Evolutionary conservation across 2,888 invertebrate species (phyloP), one percentile per base, ranked within the genome.

Genomic region (Phyto melanocephala): DNA sequence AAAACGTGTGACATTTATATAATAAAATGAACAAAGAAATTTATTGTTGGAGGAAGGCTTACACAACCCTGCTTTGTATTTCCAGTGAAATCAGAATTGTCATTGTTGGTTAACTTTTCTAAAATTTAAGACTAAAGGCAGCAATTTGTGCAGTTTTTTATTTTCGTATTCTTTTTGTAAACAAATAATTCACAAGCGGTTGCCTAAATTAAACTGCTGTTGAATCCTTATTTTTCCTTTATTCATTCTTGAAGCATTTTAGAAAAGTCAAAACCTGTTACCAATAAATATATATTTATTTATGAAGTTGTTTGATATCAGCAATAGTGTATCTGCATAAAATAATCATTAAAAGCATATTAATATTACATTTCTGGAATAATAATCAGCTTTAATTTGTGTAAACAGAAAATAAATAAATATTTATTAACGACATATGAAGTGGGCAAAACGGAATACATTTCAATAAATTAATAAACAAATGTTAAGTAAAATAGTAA

Each of bases 401-500:
- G 13, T 50, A 22, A 11, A 22, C 22, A 4, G 6, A 28, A 28
- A 28, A 28, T 28, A 5, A 28, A 28, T 6, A 28, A 5, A 28
- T 11, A 56, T 17, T 15, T n/a, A 11, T 13, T 10, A 56, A 17
- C 15, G 7, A 11, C 17, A 22, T 33, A 52, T 33, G 6, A 74
- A 56, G 45, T 37, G 50, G 47, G 37, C 40, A 58, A 45, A 67
- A 60, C 40, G 24, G 58, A 67, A 68, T 76, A 60, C 15, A 76
- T 76, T 68, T 52, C 2, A 68, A 76, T 76, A 68, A 68, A 68
- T 67, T 68, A 67, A 67, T 28, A 33, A 65, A 7, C 0, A 74
- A 50, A 37, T 20, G n/a, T n/a, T n/a, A n/a, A n/a, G n/a, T n/a
- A 50, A 35, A 52, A n/a, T n/a, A 62, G 20, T 28, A 72, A 74